Evolutionary conservation across 2,888 invertebrate genomes (phyloP).

Genomic region (Ditylenchus weischeri): DNA sequence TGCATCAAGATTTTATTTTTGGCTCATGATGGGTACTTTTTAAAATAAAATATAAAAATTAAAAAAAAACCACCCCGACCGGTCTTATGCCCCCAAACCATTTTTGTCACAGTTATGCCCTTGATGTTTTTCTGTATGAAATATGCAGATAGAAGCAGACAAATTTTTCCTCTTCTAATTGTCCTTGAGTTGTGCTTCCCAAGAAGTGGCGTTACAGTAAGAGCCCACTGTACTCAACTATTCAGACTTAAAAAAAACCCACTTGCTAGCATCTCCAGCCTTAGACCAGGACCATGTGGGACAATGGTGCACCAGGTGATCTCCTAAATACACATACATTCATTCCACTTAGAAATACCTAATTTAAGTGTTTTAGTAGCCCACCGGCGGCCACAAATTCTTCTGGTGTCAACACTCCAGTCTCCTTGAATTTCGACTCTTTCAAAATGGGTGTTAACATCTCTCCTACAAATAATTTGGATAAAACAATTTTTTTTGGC

Average conservation of each 20-base stretch:
- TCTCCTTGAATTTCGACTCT: slow-evolving; percentile 70
- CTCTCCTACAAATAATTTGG: slow-evolving; percentile 74
- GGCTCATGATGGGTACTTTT: too few relatives aligned
- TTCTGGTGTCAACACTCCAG: slow-evolving; percentile 95
- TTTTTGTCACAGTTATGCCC: too few relatives aligned
- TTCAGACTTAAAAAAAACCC: background rate
- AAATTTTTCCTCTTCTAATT: too few relatives aligned
- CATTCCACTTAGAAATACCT: background rate
- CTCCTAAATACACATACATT: slow-evolving; percentile 14
- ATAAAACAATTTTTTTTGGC: slow-evolving; percentile 55
- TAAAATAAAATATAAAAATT: background rate
- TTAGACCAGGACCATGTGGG: slow-evolving; percentile 98
- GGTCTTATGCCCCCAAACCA: too few relatives aligned
- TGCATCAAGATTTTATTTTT: too few relatives aligned
- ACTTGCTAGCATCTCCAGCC: slow-evolving; percentile 67
- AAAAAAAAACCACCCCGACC: background rate
- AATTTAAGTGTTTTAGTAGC: slow-evolving; percentile 23
- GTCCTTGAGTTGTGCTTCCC: too few relatives aligned
- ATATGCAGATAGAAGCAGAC: too few relatives aligned
- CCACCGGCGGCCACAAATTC: slow-evolving; percentile 97
- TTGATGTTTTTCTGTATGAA: too few relatives aligned
- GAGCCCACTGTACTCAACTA: background rate
- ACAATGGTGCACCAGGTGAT: slow-evolving; percentile 92
- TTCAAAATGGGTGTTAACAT: slow-evolving; percentile 91
- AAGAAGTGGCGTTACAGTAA: too few relatives aligned